Conservation (phyloP, 2,888 invertebrate species). For the Sarcophaga caerulescens region DNA sequence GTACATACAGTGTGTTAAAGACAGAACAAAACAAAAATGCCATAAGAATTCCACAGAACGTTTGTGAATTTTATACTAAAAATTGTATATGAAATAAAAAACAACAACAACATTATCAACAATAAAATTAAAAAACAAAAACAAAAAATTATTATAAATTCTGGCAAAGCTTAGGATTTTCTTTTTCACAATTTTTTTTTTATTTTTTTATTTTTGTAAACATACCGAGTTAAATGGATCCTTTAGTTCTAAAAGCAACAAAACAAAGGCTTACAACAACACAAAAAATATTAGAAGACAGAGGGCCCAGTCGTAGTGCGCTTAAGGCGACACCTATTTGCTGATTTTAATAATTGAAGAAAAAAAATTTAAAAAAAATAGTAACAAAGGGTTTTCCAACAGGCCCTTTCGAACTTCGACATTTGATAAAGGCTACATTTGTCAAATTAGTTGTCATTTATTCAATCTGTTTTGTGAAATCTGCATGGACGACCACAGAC, state of each 20-base stretch:
- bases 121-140: conserved; percentile 11
- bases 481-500: too few species aligned
- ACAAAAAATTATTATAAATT: conserved; percentile 36
- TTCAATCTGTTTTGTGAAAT: too few species aligned
- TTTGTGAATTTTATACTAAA: not conserved
- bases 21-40: conserved; percentile 21
- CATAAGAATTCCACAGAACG: conserved; percentile 34
- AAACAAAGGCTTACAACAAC: conserved; percentile 48
- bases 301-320: not conserved
- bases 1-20: not conserved
- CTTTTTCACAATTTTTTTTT: not conserved
- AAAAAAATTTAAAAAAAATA: too few species aligned
- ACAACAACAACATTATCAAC: conserved; percentile 1
- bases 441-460: too few species aligned
- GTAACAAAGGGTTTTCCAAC: too few species aligned
- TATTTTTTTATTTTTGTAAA: conserved; percentile 8
- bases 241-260: conserved; percentile 16
- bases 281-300: conserved; percentile 29
- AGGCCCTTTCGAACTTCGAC: too few species aligned
- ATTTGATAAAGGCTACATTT: too few species aligned
- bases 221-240: conserved; percentile 55
- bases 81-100: not conserved
- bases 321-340: not conserved
- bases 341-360: not conserved
- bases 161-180: conserved; percentile 57